A percentile compares a stretch with the other conserved stretches of the same genome.
Conservation (phyloP, 2,797 vertebrate genomes). For the Sebastes alutus region DNA sequence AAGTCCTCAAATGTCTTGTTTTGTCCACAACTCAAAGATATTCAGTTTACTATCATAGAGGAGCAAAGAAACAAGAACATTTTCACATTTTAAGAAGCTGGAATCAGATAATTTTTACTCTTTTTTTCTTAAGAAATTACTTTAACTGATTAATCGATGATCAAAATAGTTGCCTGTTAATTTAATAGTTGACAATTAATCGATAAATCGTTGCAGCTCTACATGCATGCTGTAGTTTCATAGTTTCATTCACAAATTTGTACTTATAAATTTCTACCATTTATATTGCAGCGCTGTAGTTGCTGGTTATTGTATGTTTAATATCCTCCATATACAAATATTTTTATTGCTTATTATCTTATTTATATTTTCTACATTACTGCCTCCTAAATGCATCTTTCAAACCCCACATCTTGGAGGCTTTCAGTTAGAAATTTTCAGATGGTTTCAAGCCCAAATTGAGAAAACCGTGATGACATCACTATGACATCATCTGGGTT, state of each 20-base stretch:
- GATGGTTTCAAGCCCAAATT: neutral
- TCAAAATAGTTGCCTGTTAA: too few species aligned
- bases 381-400: neutral
- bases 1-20: accelerated
- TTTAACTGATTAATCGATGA: too few species aligned
- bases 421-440: neutral
- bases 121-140: too few species aligned
- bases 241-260: neutral
- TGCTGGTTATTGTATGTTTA: neutral
- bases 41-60: accelerated
- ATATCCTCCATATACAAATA: neutral
- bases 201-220: too few species aligned
- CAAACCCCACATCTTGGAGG: neutral
- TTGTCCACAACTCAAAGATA: too few species aligned
- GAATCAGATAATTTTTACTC: too few species aligned
- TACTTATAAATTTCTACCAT: neutral
- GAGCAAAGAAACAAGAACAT: too few species aligned
- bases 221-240: neutral
- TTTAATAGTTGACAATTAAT: too few species aligned
- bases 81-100: too few species aligned
- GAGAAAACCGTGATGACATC: neutral
- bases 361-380: neutral
- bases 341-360: neutral
- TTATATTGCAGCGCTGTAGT: neutral
- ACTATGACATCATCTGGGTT: neutral